Evolutionary conservation across 2,888 invertebrate species (phyloP).

Genomic region (Euproctis similis): DNA sequence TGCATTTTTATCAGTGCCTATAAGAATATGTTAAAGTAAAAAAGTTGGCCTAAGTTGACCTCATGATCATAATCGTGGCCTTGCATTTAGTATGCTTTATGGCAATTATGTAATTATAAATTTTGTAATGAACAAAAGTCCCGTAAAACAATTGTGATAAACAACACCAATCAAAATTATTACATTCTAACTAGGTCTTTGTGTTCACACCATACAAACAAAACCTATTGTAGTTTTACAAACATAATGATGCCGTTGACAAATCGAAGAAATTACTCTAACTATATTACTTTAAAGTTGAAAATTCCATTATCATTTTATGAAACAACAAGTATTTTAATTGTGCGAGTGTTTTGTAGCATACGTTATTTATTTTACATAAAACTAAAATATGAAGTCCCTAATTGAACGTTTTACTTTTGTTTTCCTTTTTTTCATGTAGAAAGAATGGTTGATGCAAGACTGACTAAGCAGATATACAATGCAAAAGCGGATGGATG

Average conservation of each 20-base stretch:
- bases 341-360: conserved; percentile 6
- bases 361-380: not conserved
- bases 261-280: not conserved
- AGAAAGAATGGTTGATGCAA: no score
- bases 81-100: no score
- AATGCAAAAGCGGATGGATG: no score
- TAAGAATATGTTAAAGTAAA: no score
- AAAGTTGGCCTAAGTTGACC: no score
- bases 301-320: not conserved
- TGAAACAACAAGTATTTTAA: conserved; percentile 4
- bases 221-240: conserved; percentile 9
- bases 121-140: not conserved
- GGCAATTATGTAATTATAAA: no score
- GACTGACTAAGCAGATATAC: no score
- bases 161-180: conserved; percentile 8
- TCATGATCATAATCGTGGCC: no score
- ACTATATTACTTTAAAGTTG: not conserved
- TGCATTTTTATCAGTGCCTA: no score
- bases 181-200: conserved; percentile 5
- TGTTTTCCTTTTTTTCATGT: no score
- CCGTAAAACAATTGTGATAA: conserved; percentile 3
- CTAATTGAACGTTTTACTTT: accelerated
- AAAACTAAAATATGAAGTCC: not conserved
- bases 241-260: not conserved
- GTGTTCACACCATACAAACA: conserved; percentile 6